Evolutionary conservation across 2,113 vertebrate genomes (phyloP).

Genomic region (Mobula birostris): DNA sequence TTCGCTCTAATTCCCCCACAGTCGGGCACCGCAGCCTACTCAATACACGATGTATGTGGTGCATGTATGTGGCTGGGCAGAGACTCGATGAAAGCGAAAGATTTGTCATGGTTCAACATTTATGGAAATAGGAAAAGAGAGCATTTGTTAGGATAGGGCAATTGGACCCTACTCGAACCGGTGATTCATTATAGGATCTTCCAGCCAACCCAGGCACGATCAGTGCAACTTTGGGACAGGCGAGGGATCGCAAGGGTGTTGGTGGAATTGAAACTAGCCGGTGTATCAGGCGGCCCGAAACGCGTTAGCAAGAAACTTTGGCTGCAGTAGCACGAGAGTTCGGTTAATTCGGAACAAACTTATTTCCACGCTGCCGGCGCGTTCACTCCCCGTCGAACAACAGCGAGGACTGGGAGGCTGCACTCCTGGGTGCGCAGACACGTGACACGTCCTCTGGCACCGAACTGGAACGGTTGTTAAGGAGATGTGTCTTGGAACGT

Average conservation of each 20-base stretch:
- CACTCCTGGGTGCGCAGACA: not conserved
- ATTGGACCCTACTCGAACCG: not conserved
- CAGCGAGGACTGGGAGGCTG: not conserved
- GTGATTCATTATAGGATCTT: not conserved
- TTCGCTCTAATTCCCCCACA: too few species aligned
- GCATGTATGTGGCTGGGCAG: not conserved
- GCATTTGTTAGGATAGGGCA: not conserved
- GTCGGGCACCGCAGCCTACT: too few species aligned
- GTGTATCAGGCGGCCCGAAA: too few species aligned
- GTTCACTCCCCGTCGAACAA: not conserved
- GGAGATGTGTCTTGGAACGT: not conserved
- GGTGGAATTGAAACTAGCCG: not conserved
- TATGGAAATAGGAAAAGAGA: not conserved
- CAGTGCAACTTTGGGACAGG: not conserved
- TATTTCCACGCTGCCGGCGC: too few species aligned
- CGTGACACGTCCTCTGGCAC: not conserved
- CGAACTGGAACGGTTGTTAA: constrained; percentile 26
- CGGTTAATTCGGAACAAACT: not conserved
- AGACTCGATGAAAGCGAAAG: not conserved
- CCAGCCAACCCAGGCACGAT: not conserved
- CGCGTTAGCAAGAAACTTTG: not conserved
- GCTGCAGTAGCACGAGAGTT: not conserved
- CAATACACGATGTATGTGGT: not conserved
- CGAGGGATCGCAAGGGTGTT: not conserved
- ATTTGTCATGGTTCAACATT: not conserved